A percentile compares a stretch with the other conserved stretches of the same genome.
phyloP scores from a whole-genome alignment of 1,140 invertebrate species.

The Zaprionus ghesquierei region DNA sequence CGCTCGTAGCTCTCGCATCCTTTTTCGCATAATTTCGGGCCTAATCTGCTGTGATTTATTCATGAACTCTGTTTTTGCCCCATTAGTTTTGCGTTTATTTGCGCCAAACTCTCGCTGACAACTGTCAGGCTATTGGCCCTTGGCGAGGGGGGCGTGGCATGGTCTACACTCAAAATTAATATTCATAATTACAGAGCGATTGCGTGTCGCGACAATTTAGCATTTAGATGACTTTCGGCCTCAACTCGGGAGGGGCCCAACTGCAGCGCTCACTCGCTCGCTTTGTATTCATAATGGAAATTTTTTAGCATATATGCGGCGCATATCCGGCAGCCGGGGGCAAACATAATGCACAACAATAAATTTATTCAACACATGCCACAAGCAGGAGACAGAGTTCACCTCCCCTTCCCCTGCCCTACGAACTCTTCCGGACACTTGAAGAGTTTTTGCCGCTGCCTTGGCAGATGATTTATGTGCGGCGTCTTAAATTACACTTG shows the following conservation, averaged over 20 bases:
- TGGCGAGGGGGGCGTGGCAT: neutral
- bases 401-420: neutral
- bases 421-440: conserved; percentile 34
- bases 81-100: conserved; percentile 76
- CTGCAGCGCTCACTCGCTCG: conserved; percentile 45
- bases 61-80: conserved; percentile 68
- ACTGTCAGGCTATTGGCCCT: conserved; percentile 39
- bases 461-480: conserved; percentile 65
- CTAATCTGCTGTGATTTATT: conserved; percentile 79
- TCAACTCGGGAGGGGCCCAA: conserved; percentile 35
- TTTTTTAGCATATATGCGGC: conserved; percentile 50
- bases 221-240: conserved; percentile 34
- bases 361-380: conserved; percentile 79
- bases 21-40: conserved; percentile 71
- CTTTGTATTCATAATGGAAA: conserved; percentile 75
- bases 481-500: conserved; percentile 64
- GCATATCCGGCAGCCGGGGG: conserved; percentile 1
- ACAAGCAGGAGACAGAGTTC: conserved; percentile 2
- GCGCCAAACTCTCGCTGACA: conserved; percentile 30
- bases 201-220: conserved; percentile 25
- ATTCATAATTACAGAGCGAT: conserved; percentile 62
- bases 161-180: conserved; percentile 63
- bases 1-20: conserved; percentile 53
- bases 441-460: conserved; percentile 41
- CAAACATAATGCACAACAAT: conserved; percentile 78